Base-by-base conservation (phyloP, 2,888 invertebrate species). In the Chymomyza procnemis region DNA sequence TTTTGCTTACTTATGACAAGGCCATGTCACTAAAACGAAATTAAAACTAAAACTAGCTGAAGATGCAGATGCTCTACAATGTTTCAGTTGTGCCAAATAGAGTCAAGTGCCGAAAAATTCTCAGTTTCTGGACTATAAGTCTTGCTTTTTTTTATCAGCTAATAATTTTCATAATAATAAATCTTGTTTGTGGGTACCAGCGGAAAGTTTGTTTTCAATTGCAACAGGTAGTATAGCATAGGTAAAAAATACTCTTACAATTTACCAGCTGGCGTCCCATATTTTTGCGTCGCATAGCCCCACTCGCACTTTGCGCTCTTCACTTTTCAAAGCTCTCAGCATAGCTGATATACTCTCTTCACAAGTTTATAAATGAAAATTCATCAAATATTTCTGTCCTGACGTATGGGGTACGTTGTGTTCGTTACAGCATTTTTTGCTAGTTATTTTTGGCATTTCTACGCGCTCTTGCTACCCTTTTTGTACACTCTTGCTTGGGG, bases 1-100 rank as follows among this genome's bases (percentile, higher is more conserved):
- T 61, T 58, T 74, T 67, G 69, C 61, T 65, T 78, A 73, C 69
- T 83, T 22, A 22, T 84, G 84, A 85, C 84, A 85, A 85, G 80
- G 80, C 80, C 86, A 80, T 78, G 78, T 67, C 74, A 67, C 0
- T 9, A 50, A 18, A n/a, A 16, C 16, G 2, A 50, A 6, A 18
- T 18, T 50, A 2, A 18, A 26, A 3, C 12, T 12, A 41, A n/a
- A 12, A 3, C 34, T 12, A 14, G 9, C 1, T 12, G 34, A 41
- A 41, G 2, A 1, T 41, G 12, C n/a, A 5, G 1, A 12, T 41
- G 12, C 34, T 41, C 34, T 41, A 12, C 2, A 41, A 41, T 12
- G 9, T 41, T 26, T 26, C n/a, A n/a, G n/a, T n/a, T n/a, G n/a
- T n/a, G n/a, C n/a, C 4, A 26, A 26, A 26, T 26, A 6, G 4